phyloP scores from a whole-genome alignment of 2,113 vertebrate genomes.

The Channa maculata region DNA sequence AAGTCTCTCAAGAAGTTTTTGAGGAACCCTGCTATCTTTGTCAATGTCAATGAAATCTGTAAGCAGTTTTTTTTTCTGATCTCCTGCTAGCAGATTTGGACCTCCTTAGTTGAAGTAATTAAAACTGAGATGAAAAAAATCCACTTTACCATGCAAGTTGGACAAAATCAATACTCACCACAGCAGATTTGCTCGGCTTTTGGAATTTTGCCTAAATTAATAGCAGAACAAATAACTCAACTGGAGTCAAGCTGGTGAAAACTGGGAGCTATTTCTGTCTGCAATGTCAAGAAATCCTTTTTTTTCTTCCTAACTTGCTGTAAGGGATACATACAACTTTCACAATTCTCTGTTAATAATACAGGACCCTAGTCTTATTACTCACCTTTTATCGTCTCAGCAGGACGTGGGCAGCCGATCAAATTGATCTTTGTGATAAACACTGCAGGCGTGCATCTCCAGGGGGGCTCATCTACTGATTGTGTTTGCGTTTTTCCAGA shows the following conservation, averaged over 20 bases:
- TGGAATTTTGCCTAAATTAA: slow-evolving; percentile 28
- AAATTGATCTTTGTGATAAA: slow-evolving; percentile 79
- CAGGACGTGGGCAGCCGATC: slow-evolving; percentile 62
- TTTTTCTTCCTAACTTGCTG: neutral
- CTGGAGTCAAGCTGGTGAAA: slow-evolving; percentile 13
- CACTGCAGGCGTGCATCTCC: slow-evolving; percentile 70
- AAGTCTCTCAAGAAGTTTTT: neutral
- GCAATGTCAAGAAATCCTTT: neutral
- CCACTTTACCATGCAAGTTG: slow-evolving; percentile 9
- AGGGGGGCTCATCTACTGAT: slow-evolving; percentile 75
- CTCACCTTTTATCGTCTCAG: slow-evolving; percentile 62
- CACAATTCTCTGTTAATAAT: slow-evolving; percentile 31
- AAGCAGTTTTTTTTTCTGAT: neutral
- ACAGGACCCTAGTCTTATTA: slow-evolving; percentile 38
- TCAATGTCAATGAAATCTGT: slow-evolving; percentile 3
- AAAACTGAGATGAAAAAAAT: slow-evolving; percentile 43
- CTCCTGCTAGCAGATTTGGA: slow-evolving; percentile 2
- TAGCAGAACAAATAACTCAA: slow-evolving; percentile 21
- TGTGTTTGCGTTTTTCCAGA: slow-evolving; percentile 88
- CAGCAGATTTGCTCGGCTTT: slow-evolving; percentile 28
- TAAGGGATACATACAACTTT: slow-evolving; percentile 1
- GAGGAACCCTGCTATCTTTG: neutral
- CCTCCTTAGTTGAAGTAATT: slow-evolving; percentile 25
- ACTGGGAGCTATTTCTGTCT: neutral
- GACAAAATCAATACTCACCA: slow-evolving; percentile 36